phyloP scores from a whole-genome alignment of 1,140 invertebrate species.

The Rhagoletis zephyria region DNA sequence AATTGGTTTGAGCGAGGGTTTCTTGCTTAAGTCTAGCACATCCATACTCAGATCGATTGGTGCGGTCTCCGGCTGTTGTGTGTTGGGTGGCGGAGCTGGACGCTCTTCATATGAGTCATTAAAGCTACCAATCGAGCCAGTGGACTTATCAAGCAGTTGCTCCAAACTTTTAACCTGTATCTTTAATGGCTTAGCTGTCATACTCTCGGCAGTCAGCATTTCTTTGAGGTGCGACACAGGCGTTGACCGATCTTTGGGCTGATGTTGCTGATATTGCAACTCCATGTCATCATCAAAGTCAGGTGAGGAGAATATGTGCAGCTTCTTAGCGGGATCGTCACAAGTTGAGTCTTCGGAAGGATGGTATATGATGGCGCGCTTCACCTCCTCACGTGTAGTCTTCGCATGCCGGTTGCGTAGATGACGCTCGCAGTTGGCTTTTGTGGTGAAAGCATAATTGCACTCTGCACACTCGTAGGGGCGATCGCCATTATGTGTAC shows the following conservation, averaged over 20 bases:
- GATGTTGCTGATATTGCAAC: constrained; percentile 56
- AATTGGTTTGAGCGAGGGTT: constrained; percentile 67
- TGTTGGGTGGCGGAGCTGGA: constrained; percentile 64
- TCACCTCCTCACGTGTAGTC: constrained; percentile 86
- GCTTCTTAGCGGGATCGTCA: constrained; percentile 74
- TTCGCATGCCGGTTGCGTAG: constrained; percentile 92
- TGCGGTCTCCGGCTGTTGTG: constrained; percentile 73
- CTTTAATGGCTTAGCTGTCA: constrained; percentile 71
- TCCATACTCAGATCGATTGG: constrained; percentile 86
- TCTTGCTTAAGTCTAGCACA: constrained; percentile 90
- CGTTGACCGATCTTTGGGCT: constrained; percentile 68
- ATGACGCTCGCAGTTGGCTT: constrained; percentile 91
- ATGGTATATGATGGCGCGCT: constrained; percentile 88
- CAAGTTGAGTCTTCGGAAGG: constrained; percentile 86
- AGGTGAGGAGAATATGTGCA: constrained; percentile 57
- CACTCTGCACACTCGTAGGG: constrained; percentile 95
- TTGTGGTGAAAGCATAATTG: constrained; percentile 96
- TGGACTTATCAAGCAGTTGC: constrained; percentile 75
- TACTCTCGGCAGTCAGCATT: constrained; percentile 64
- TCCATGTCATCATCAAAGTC: constrained; percentile 67
- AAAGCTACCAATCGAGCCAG: constrained; percentile 57
- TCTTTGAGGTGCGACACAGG: constrained; percentile 75
- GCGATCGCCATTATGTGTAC: constrained; percentile 93
- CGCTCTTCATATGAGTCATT: constrained; percentile 66
- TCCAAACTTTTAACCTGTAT: constrained; percentile 80